These are phyloP conservation scores for Erebia ligea DNA, from an alignment of 2,888 invertebrate genomes.

Conservation along the genomic window DNA sequence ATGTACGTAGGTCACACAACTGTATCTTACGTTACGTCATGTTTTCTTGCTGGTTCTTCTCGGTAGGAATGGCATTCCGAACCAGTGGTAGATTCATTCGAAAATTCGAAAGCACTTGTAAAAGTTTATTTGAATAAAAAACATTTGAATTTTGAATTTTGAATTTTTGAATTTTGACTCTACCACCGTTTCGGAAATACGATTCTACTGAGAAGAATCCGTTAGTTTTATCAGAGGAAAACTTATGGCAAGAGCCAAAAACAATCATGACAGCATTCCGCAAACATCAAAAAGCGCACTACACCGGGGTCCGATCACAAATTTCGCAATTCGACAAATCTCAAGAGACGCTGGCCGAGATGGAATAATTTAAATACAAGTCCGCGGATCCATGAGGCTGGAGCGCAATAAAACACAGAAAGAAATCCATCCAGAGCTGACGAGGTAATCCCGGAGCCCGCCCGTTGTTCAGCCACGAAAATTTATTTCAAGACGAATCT, in stretches of 20 bases:
- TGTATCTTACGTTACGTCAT: too few relatives aligned
- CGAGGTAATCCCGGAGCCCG: constrained; percentile 66
- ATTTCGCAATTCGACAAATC: constrained; percentile 38
- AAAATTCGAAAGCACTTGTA: too few relatives aligned
- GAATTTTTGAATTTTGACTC: too few relatives aligned
- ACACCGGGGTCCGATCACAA: constrained; percentile 34
- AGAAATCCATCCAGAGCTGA: constrained; percentile 60
- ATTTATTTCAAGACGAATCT: constrained; percentile 65
- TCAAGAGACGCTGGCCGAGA: constrained; percentile 54
- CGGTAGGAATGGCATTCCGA: too few relatives aligned
- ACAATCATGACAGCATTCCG: constrained; percentile 8
- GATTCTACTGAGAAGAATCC: too few relatives aligned
- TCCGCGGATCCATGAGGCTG: constrained; percentile 58
- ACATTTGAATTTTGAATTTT: too few relatives aligned
- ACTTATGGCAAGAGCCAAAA: neutral
- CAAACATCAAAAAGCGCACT: constrained; percentile 28
- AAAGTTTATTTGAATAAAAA: too few relatives aligned
- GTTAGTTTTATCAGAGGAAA: too few relatives aligned
- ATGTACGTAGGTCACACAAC: too few relatives aligned
- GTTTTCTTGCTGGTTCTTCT: too few relatives aligned
- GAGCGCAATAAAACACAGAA: constrained; percentile 67
- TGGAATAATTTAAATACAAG: constrained; percentile 71
- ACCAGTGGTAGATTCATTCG: too few relatives aligned
- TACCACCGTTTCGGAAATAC: too few relatives aligned
- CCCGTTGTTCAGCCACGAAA: constrained; percentile 54